Evolutionary conservation across 2,113 vertebrate genomes (phyloP), one percentile per base, ranked within the genome.

Genomic region (Bungarus multicinctus): DNA sequence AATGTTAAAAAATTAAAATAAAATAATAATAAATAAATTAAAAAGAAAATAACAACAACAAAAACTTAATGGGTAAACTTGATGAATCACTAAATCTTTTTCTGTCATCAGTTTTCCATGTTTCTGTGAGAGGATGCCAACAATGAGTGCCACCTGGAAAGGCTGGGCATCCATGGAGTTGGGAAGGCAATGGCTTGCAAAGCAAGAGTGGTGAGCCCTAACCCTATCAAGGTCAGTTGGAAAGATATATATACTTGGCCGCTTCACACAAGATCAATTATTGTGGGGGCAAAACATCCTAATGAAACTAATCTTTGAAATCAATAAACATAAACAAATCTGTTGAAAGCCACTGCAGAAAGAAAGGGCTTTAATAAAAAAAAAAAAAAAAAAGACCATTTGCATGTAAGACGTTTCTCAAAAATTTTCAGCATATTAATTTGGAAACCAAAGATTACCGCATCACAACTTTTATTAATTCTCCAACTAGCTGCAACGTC

Each of bases 371-470:
- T 86, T 18, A 20, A 27, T 43, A 45, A 16, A 39, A 91, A 45
- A 85, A 55, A 39, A 18, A 12, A 45, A 16, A 39, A 91, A 45
- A 85, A 55, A 39, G 34, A 12, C 30, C 18, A 23, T 16, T 20
- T 34, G 5, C 25, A 27, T 30, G 16, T 8, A 57, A 39, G 20
- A 58, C 27, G 14, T 20, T 8, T 3, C 54, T 60, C 54, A 90
- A 93, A 81, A 69, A 74, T 89, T 86, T 58, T 52, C 55, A 86
- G 92, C 22, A 53, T 53, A 53, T 47, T 86, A 86, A 52, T 60
- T 90, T 85, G 81, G 88, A 93, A 89, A 90, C 74, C 27, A 81
- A 81, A 91, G 89, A 60, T 81, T 74, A 43, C 50, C 16, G 50
- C 43, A 39, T 45, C 88, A 89, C 45, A 47, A 58, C 58, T 60